These are phyloP conservation scores for Venustaconcha ellipsiformis DNA, from an alignment of 1,140 invertebrate genomes.

Conservation along the genomic window DNA sequence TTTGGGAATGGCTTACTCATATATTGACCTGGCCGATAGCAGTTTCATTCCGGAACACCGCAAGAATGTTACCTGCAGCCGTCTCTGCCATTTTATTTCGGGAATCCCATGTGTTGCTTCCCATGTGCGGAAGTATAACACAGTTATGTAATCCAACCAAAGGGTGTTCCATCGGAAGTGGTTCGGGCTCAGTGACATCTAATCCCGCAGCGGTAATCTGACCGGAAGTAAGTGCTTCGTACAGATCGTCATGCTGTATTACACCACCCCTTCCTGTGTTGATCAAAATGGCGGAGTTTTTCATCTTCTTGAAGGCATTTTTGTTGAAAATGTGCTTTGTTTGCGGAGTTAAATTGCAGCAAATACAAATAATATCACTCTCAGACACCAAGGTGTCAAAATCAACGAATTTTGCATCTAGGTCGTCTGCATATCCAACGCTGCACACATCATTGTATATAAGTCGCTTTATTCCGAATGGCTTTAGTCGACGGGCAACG, in stretches of 20 bases:
- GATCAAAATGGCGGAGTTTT: constrained; percentile 68
- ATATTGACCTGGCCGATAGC: constrained; percentile 6
- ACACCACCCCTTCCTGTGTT: constrained; percentile 64
- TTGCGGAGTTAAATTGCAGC: constrained; percentile 52
- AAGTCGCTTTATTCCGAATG: constrained; percentile 78
- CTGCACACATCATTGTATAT: constrained; percentile 79
- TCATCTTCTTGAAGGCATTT: constrained; percentile 58
- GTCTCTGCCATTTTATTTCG: constrained; percentile 85
- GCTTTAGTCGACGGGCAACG: constrained; percentile 77
- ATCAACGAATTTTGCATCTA: constrained; percentile 77
- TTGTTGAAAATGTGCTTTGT: constrained; percentile 49
- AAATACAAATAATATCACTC: constrained; percentile 62
- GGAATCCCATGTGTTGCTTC: constrained; percentile 85
- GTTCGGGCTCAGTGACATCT: constrained; percentile 94
- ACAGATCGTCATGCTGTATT: constrained; percentile 59
- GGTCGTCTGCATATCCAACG: constrained; percentile 71
- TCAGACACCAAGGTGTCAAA: constrained; percentile 62
- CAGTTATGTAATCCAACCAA: constrained; percentile 85
- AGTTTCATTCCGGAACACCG: constrained; percentile 73
- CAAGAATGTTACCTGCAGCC: constrained; percentile 86
- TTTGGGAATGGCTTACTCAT: no score
- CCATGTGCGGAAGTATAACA: constrained; percentile 92
- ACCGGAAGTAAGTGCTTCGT: constrained; percentile 77
- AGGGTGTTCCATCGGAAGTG: constrained; percentile 83
- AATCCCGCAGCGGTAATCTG: constrained; percentile 87